These are phyloP conservation scores for Prosopocoilus inquinatus DNA, from an alignment of 2,888 invertebrate genomes.

Conservation along the genomic window DNA sequence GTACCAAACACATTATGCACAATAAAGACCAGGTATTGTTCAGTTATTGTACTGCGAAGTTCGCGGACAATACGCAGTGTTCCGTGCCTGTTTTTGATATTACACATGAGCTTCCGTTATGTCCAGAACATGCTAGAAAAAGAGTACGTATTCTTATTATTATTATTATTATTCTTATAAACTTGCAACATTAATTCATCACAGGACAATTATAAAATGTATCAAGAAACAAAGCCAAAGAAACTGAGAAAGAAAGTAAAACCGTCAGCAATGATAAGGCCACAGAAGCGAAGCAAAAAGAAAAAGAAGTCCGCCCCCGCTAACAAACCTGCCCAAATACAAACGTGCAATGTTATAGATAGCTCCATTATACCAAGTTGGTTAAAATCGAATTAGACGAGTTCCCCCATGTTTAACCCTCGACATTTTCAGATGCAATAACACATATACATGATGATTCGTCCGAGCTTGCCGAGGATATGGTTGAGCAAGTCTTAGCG, in stretches of 20 bases:
- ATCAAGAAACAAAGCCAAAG: constrained; percentile 75
- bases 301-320: constrained; percentile 34
- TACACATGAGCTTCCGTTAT: constrained; percentile 78
- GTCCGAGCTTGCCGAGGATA: constrained; percentile 45
- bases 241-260: constrained; percentile 61
- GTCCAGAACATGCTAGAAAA: constrained; percentile 81
- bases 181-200: constrained; percentile 21
- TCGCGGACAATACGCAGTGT: constrained; percentile 75
- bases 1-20: constrained; percentile 79
- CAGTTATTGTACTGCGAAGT: constrained; percentile 77
- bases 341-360: constrained; percentile 19
- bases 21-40: constrained; percentile 76
- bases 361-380: constrained; percentile 20
- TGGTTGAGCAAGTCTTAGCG: constrained; percentile 59
- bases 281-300: constrained; percentile 59
- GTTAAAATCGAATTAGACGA: neutral
- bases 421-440: constrained; percentile 9
- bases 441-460: constrained; percentile 28
- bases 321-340: constrained; percentile 9
- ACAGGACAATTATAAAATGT: constrained; percentile 78
- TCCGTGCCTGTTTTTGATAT: constrained; percentile 77
- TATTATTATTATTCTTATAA: neutral
- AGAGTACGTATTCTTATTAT: constrained; percentile 54
- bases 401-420: neutral
- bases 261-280: constrained; percentile 56